Evolutionary conservation across 2,113 vertebrate genomes (phyloP), one percentile per base, ranked within the genome.

Genomic region (Cinclus mexicanus): DNA sequence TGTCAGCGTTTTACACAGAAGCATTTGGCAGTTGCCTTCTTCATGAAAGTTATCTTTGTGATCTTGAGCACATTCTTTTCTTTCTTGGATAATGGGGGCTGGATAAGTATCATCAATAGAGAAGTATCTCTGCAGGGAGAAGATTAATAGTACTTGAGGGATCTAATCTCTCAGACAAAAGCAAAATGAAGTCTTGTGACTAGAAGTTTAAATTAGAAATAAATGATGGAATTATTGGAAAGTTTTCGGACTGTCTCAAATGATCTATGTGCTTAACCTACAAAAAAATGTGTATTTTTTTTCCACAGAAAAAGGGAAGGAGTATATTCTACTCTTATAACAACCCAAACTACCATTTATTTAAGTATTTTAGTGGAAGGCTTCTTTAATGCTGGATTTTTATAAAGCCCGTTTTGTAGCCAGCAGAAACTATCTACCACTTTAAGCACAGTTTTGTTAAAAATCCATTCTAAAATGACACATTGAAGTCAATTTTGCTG

Each of bases 111-210:
- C 64, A 87, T 91, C 83, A 67, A 75, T 28, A 70, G 55, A 78
- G 53, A 90, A 87, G 26, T 60, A 87, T 31, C 20, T 75, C 60
- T 89, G 25, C 56, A 83, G 25, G 35, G 56, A 75, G n/a, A 92
- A 87, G n/a, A 95, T 91, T 68, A 83, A 86, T 92, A 53, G 63
- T 71, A 35, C 70, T 83, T 21, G 37, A 93, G 37, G 50, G 69
- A 49, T 94, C 31, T 76, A 81, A 84, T 93, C 31, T 94, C 24
- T 84, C 77, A 89, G 77, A 87, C 23, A 87, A 92, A 89, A 92
- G 4, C 9, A 80, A 69, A 89, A 80, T 14, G 24, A 76, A 78
- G 20, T 67, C 47, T 67, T 67, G 63, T 44, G 47, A 8, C 16
- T 69, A 57, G 42, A 85, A 86, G 41, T 89, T 67, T 35, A 74